Conservation (phyloP, 2,888 invertebrate genomes). For the Drosophila mercatorum region DNA sequence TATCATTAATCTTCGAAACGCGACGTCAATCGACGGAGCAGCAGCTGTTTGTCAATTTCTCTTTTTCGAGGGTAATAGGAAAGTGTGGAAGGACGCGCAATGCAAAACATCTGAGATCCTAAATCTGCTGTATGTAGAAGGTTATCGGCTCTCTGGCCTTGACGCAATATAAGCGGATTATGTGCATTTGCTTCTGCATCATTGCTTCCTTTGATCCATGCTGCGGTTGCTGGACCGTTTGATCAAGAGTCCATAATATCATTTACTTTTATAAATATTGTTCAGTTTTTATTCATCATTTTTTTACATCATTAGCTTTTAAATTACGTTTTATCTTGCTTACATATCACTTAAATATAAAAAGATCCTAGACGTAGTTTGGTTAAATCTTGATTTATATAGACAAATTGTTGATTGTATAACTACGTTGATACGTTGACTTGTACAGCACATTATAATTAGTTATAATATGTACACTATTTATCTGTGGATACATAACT, state of each 20-base stretch:
- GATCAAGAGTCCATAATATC: background rate
- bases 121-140: constrained; percentile 52
- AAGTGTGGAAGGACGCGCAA: background rate
- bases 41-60: constrained; percentile 39
- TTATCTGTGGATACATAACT: constrained; percentile 26
- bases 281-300: constrained; percentile 50
- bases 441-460: constrained; percentile 58
- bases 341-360: constrained; percentile 58
- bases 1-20: constrained; percentile 56
- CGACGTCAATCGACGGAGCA: constrained; percentile 24
- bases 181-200: constrained; percentile 59
- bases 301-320: constrained; percentile 37
- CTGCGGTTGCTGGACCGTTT: constrained; percentile 41
- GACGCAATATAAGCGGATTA: constrained; percentile 67
- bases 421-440: constrained; percentile 62
- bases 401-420: constrained; percentile 48
- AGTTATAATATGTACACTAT: constrained; percentile 42
- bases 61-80: constrained; percentile 21
- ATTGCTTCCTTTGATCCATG: constrained; percentile 53
- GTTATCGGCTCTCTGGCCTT: constrained; percentile 1
- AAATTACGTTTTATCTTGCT: constrained; percentile 40
- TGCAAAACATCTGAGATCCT: constrained; percentile 39
- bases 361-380: constrained; percentile 46
- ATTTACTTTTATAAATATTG: constrained; percentile 61
- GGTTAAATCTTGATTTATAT: constrained; percentile 31